Evolutionary conservation across 2,113 vertebrate species (phyloP), one percentile per base, ranked within the genome.

Genomic region (Nannospalax galili): DNA sequence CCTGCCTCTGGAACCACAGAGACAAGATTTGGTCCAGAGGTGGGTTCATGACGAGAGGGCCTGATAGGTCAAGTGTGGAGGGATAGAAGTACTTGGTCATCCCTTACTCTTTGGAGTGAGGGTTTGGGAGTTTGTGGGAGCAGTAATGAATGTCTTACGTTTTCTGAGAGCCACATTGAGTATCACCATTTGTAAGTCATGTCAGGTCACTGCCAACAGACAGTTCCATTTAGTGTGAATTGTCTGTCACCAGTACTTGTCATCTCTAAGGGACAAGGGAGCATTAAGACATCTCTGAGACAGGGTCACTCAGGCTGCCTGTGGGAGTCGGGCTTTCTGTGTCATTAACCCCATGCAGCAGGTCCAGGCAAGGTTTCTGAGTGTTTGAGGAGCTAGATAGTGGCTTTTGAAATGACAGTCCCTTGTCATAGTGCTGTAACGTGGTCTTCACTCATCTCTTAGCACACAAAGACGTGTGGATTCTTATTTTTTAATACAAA

Each of bases 351-450:
- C 75, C 60, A 6, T 65, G 52, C 35, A 77, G 42, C 30, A 12
- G 48, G 16, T 56, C 28, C 72, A 60, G 12, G 72, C 35, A 35
- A 40, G 67, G 56, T 88, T 96, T 88, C 92, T 84, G 17, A 17
- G 73, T 40, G 73, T 73, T 62, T 73, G n/a, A 30, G 45, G 75
- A 87, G n/a, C 48, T 73, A 35, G 52, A 52, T 74, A 96, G 92
- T 96, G 95, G 89, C 65, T 96, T 94, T 92, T 87, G 81, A 94
- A 79, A 70, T 90, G 94, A 89, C 85, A 81, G 70, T 60, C 52
- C 45, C 86, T 94, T 95, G 89, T 95, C 95, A 70, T 28, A 42
- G 48, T 84, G 64, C 22, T 42, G 6, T n/a, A 67, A 24, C 75
- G n/a, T 86, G 80, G 52, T 78, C 84, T 48, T 88, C 85, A 16